These are phyloP conservation scores for Philereme vetulata DNA, from an alignment of 2,888 invertebrate species.

Conservation along the genomic window DNA sequence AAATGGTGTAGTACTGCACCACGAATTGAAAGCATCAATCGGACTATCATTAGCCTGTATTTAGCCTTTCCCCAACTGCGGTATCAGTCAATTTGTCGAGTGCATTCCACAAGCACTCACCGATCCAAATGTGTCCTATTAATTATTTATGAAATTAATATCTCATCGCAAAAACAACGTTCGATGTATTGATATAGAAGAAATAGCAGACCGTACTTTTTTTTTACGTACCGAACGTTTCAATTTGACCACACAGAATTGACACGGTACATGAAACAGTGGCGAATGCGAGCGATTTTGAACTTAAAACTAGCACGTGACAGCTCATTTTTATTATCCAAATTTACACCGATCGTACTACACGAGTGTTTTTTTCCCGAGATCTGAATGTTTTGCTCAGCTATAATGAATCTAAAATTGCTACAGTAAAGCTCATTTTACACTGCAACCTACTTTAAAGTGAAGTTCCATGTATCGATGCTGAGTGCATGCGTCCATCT, in stretches of 20 bases:
- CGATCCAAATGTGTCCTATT: slow-evolving; percentile 71
- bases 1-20: neutral
- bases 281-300: neutral
- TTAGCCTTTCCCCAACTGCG: slow-evolving; percentile 80
- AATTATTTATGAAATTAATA: slow-evolving; percentile 81
- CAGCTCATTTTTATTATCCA: neutral
- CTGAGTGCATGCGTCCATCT: slow-evolving; percentile 47
- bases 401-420: neutral
- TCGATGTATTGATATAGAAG: slow-evolving; percentile 33
- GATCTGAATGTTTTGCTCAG: neutral
- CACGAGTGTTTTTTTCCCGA: neutral
- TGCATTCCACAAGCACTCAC: slow-evolving; percentile 74
- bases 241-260: neutral
- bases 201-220: slow-evolving; percentile 42
- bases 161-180: slow-evolving; percentile 69
- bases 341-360: neutral
- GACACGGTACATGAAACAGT: neutral
- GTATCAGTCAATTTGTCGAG: slow-evolving; percentile 81
- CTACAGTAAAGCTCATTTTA: slow-evolving; percentile 11
- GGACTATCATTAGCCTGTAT: slow-evolving; percentile 79
- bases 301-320: neutral
- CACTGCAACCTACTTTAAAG: slow-evolving; percentile 4
- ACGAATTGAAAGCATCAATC: slow-evolving; percentile 60
- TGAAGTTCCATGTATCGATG: slow-evolving; percentile 4
- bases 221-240: neutral